These are phyloP conservation scores for Otis tarda DNA, from an alignment of 2,113 vertebrate species.

Conservation along the genomic window DNA sequence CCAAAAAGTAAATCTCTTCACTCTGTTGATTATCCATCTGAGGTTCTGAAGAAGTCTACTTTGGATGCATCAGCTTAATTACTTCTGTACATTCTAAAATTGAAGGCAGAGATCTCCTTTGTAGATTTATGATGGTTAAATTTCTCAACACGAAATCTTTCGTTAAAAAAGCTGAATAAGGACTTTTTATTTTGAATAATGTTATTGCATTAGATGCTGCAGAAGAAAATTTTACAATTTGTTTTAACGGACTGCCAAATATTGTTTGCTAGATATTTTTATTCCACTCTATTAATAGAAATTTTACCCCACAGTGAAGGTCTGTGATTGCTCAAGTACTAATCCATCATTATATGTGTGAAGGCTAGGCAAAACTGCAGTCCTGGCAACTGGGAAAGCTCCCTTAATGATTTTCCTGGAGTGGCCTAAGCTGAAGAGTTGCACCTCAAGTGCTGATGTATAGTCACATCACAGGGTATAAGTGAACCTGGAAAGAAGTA, in stretches of 20 bases:
- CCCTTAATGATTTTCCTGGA: not conserved
- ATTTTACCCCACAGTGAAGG: not conserved
- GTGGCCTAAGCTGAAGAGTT: not conserved
- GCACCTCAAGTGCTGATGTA: not conserved
- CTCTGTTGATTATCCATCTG: not conserved
- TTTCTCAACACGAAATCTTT: not conserved
- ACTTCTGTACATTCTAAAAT: not conserved
- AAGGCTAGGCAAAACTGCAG: not conserved
- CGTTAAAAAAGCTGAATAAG: not conserved
- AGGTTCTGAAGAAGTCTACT: not conserved
- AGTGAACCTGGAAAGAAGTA: not conserved
- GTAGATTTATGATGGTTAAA: not conserved
- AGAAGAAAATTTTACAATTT: not conserved
- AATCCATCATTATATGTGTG: not conserved
- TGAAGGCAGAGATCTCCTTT: not conserved
- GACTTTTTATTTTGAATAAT: not conserved
- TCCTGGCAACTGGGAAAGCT: not conserved
- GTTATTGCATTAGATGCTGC: not conserved
- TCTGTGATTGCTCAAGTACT: not conserved
- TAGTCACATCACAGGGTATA: not conserved
- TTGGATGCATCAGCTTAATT: not conserved
- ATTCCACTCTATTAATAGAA: not conserved
- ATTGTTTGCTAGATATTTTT: conserved; percentile 21
- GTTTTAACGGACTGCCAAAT: not conserved
- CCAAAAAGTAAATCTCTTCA: not conserved